Conservation (phyloP, 2,888 invertebrate species). For the Linnaemya vulpina region DNA sequence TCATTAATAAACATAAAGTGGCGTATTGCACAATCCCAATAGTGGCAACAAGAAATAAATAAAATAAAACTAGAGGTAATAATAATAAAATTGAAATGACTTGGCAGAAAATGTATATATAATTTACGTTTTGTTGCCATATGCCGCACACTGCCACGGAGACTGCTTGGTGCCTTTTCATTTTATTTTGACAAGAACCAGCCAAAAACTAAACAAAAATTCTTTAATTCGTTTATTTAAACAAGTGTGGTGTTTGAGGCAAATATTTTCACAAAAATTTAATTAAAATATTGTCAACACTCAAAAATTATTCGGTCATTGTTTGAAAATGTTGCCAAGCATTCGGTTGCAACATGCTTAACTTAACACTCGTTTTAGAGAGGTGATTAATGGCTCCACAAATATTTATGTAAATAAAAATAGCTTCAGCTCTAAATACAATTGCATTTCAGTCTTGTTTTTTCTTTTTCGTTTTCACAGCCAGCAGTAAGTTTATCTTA, state of each 20-base stretch:
- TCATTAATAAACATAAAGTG: slow-evolving; percentile 69
- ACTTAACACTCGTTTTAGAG: background rate
- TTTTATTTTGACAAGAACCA: background rate
- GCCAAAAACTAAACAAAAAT: background rate
- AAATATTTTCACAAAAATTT: slow-evolving; percentile 36
- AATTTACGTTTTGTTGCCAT: slow-evolving; percentile 10
- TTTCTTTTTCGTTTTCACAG: too few relatives aligned
- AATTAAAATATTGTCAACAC: slow-evolving; percentile 38
- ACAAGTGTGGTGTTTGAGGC: slow-evolving; percentile 7
- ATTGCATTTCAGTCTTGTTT: background rate
- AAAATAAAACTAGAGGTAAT: slow-evolving; percentile 1
- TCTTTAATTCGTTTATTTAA: background rate
- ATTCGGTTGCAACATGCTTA: background rate
- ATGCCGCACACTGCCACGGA: slow-evolving; percentile 5
- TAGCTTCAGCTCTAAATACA: background rate
- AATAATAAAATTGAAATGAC: slow-evolving; percentile 60
- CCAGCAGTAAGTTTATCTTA: background rate
- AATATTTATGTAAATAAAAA: slow-evolving; percentile 59
- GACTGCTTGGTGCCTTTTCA: slow-evolving; percentile 64
- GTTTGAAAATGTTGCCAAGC: slow-evolving; percentile 5
- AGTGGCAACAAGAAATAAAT: slow-evolving; percentile 32
- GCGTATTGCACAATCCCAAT: slow-evolving; percentile 68
- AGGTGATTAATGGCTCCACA: slow-evolving; percentile 53
- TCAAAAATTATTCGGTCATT: background rate
- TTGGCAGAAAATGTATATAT: background rate